A percentile compares a stretch with the other conserved stretches of the same genome.
Conservation (phyloP, 2,113 vertebrate species). For the Tenebrosternarchus preto region DNA sequence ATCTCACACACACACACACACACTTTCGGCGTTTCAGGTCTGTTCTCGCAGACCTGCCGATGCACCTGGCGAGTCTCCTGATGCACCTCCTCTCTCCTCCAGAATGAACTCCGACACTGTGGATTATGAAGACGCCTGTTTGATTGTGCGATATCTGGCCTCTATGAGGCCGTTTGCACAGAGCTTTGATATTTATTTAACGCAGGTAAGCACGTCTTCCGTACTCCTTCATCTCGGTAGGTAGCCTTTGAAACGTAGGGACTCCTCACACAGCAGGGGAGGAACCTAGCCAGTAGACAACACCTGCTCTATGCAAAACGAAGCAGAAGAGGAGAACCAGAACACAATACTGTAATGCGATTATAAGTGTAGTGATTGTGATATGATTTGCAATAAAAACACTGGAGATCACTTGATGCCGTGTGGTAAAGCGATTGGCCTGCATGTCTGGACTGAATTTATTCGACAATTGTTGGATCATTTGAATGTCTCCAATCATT, state of each 20-base stretch:
- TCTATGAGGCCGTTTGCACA: constrained; percentile 99
- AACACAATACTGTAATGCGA: no score
- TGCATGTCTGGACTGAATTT: neutral
- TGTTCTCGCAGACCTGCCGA: no score
- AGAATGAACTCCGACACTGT: constrained; percentile 96
- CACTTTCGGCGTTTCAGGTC: no score
- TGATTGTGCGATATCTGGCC: constrained; percentile 99
- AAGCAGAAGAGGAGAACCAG: no score
- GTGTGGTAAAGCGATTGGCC: neutral
- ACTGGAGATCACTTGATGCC: no score
- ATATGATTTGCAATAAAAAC: no score
- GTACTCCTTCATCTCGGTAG: neutral
- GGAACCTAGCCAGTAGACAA: no score
- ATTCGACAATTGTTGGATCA: no score
- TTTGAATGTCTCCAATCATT: no score
- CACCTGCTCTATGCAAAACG: no score
- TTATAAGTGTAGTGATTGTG: no score
- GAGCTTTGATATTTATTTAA: constrained; percentile 99
- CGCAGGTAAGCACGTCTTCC: constrained; percentile 81
- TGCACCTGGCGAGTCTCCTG: neutral
- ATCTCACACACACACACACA: neutral
- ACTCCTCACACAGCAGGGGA: no score
- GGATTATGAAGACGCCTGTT: constrained; percentile 94
- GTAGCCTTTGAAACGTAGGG: neutral
- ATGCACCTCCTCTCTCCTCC: constrained; percentile 31